These are phyloP conservation scores for Hoplostethus mediterraneus DNA, from an alignment of 2,797 vertebrate genomes.

Conservation along the genomic window DNA sequence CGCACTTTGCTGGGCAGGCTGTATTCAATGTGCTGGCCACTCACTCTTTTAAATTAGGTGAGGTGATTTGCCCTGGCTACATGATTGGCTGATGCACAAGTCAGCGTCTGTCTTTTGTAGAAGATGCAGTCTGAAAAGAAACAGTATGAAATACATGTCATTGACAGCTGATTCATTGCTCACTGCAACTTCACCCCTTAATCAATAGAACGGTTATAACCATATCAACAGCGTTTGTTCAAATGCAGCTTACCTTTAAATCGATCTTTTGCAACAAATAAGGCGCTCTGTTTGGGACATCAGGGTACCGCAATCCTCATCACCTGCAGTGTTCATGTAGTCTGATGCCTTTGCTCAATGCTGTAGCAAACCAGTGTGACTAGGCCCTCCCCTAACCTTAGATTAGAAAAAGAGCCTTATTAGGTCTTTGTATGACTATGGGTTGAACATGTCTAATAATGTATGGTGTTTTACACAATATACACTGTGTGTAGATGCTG, in stretches of 20 bases:
- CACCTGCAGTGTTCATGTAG: constrained; percentile 16
- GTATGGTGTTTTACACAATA: no score
- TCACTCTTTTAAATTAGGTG: background rate
- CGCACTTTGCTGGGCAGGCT: background rate
- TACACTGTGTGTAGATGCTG: no score
- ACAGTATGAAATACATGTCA: background rate
- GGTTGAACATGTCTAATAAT: background rate
- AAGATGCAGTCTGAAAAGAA: constrained; percentile 23
- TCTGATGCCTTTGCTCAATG: constrained; percentile 31
- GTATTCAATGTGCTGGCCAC: background rate
- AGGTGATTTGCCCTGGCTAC: background rate
- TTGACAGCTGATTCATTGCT: background rate
- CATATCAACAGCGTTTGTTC: background rate
- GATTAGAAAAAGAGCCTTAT: constrained; percentile 22
- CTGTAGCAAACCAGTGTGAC: constrained; percentile 22
- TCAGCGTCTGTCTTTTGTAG: background rate
- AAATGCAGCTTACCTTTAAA: constrained; percentile 36
- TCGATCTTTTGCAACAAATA: background rate
- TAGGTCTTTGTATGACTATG: background rate
- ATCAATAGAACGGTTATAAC: background rate
- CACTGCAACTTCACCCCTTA: background rate
- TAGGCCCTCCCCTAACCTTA: constrained; percentile 42
- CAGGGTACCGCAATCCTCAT: constrained; percentile 14
- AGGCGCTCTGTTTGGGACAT: background rate
- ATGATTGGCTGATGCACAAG: background rate